phyloP scores from a whole-genome alignment of 2,797 vertebrate species.

The Threskiornis aethiopicus region DNA sequence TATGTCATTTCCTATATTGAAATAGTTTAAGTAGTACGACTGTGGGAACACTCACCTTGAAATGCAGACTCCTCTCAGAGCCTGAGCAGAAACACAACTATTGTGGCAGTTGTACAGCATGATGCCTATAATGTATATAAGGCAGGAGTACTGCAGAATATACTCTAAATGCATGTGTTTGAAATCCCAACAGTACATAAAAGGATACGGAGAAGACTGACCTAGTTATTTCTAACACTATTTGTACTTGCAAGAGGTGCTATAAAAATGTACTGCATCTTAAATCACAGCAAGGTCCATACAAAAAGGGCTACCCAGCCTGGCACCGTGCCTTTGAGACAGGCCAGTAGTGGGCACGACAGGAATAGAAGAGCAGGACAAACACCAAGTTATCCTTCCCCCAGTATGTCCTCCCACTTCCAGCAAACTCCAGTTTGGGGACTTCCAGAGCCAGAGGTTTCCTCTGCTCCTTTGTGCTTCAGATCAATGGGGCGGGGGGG shows the following conservation, averaged over 20 bases:
- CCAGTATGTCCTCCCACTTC: neutral
- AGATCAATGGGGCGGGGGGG: fast-evolving
- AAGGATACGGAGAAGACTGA: neutral
- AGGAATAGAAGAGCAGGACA: neutral
- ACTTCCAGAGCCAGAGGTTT: neutral
- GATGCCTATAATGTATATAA: neutral
- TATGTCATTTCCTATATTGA: neutral
- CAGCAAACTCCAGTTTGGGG: neutral
- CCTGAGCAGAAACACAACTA: neutral
- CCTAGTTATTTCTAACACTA: neutral
- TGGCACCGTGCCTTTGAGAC: neutral
- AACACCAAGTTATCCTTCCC: neutral
- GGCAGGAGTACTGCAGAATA: neutral
- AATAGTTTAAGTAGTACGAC: neutral
- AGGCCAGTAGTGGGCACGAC: neutral
- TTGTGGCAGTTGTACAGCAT: fast-evolving
- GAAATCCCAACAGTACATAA: neutral
- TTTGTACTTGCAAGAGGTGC: neutral
- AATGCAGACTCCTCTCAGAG: neutral
- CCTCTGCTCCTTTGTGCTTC: neutral
- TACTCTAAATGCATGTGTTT: neutral
- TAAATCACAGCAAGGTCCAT: neutral
- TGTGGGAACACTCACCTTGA: neutral
- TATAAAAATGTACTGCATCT: neutral
- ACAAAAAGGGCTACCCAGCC: neutral